Percentiles rank a stretch among this genome's conserved stretches.
These are phyloP conservation scores for Campopleginae sp. DNA, from an alignment of 2,888 invertebrate species.

Conservation along the genomic window DNA sequence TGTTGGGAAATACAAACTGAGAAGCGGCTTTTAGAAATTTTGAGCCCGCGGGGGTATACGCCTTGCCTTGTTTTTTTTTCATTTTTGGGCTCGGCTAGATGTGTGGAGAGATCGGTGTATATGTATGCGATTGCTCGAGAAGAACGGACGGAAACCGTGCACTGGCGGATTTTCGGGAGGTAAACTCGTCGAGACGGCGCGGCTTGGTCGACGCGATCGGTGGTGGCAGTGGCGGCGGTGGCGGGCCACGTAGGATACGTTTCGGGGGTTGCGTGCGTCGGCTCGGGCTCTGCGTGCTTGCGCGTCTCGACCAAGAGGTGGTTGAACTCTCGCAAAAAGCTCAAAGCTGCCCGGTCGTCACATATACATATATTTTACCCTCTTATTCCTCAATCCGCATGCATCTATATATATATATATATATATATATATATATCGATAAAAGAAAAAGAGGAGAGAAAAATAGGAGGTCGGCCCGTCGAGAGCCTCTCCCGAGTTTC, in stretches of 20 bases:
- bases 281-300: conserved; percentile 70
- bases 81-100: background rate
- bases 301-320: conserved; percentile 76
- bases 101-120: background rate
- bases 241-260: conserved; percentile 78
- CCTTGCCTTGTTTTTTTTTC: no score
- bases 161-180: conserved; percentile 57
- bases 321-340: conserved; percentile 82
- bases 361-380: conserved; percentile 39
- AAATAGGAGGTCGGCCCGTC: conserved; percentile 6
- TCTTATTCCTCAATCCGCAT: background rate
- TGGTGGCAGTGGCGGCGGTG: conserved; percentile 57
- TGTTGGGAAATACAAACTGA: background rate
- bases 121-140: conserved; percentile 17
- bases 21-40: background rate
- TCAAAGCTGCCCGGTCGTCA: conserved; percentile 77
- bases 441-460: conserved; percentile 13
- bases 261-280: conserved; percentile 76
- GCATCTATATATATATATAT: background rate
- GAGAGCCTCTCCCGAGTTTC: conserved; percentile 37
- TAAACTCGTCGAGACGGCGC: conserved; percentile 64
- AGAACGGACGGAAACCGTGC: conserved; percentile 47
- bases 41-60: background rate
- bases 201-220: conserved; percentile 50
- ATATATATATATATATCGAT: background rate